Conservation (phyloP, 2,888 invertebrate species). For the Platycheirus albimanus region DNA sequence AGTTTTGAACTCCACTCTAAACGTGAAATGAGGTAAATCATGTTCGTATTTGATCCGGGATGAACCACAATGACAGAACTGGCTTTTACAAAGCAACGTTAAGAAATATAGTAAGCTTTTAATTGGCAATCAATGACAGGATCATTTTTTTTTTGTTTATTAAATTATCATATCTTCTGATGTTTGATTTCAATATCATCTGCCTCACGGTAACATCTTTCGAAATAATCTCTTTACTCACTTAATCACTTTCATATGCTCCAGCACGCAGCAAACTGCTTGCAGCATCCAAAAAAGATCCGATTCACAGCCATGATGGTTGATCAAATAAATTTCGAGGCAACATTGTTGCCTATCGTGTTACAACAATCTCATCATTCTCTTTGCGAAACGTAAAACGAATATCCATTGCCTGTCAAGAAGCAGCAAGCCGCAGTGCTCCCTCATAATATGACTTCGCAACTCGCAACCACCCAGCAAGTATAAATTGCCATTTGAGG, state of each 20-base stretch:
- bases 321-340: slow-evolving; percentile 56
- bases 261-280: slow-evolving; percentile 32
- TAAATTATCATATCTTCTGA: no score
- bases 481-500: neutral
- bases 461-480: slow-evolving; percentile 40
- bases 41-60: no score
- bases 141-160: no score
- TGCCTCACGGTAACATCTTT: neutral
- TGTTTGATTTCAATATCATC: no score
- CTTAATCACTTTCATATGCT: slow-evolving; percentile 45
- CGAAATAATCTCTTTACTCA: slow-evolving; percentile 11
- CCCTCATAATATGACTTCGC: slow-evolving; percentile 15
- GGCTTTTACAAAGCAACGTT: no score
- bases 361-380: slow-evolving; percentile 50
- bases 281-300: slow-evolving; percentile 21
- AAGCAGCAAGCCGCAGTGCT: slow-evolving; percentile 12
- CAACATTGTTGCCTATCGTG: slow-evolving; percentile 68
- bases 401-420: slow-evolving; percentile 42
- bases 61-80: no score
- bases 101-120: no score
- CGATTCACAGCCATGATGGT: slow-evolving; percentile 35
- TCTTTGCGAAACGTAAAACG: neutral
- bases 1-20: no score
- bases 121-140: no score
- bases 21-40: no score